Conservation (phyloP, 2,888 invertebrate species). For the Brachypterus glaber region DNA sequence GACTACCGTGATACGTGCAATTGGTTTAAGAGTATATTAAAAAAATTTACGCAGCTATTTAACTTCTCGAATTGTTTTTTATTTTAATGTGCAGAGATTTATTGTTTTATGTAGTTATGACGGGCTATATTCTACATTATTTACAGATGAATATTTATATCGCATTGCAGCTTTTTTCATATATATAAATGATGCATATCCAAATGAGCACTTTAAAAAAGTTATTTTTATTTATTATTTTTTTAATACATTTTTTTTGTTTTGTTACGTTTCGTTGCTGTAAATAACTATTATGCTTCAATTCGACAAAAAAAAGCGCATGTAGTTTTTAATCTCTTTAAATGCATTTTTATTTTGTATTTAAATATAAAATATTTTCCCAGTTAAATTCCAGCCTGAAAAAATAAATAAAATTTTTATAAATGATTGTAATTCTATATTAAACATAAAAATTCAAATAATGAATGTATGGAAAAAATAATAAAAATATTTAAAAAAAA, state of each 20-base stretch:
- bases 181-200: conserved; percentile 31
- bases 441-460: conserved; percentile 4
- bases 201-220: conserved; percentile 27
- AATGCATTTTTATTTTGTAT: conserved; percentile 3
- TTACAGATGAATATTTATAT: conserved; percentile 36
- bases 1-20: too few relatives aligned
- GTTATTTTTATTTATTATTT: conserved; percentile 18
- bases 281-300: not conserved
- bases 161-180: conserved; percentile 29
- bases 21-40: too few relatives aligned
- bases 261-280: not conserved
- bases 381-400: not conserved
- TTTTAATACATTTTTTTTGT: conserved; percentile 7
- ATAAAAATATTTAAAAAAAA: conserved; percentile 3
- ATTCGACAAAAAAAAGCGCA: not conserved
- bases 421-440: conserved; percentile 2
- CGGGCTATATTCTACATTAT: conserved; percentile 29
- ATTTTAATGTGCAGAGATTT: conserved; percentile 33
- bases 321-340: conserved; percentile 1
- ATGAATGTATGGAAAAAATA: not conserved
- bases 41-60: too few relatives aligned
- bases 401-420: conserved; percentile 1
- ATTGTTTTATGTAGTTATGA: conserved; percentile 35
- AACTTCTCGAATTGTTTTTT: conserved; percentile 25
- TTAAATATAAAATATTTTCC: conserved; percentile 3